A percentile compares a stretch with the other conserved stretches of the same genome.
phyloP scores from a whole-genome alignment of 37 sponge, comb jelly and placozoan species.

The Ephydatia muelleri region DNA sequence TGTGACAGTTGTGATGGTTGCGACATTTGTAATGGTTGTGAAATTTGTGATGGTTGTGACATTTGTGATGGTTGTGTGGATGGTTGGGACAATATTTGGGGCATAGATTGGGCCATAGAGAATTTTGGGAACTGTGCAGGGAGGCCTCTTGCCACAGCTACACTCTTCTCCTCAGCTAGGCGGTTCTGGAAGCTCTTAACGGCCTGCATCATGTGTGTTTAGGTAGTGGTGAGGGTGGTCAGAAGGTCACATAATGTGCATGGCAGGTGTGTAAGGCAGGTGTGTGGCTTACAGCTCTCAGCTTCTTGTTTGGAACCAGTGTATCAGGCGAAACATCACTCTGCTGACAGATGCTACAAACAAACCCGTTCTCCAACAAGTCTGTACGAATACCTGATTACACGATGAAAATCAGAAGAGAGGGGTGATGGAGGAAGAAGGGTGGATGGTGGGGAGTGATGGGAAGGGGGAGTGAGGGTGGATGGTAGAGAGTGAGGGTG shows the following conservation, averaged over 20 bases:
- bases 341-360: slow-evolving; percentile 68
- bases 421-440: background rate
- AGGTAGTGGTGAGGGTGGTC: slow-evolving; percentile 24
- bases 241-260: slow-evolving; percentile 5
- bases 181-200: slow-evolving; percentile 47
- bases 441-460: no score
- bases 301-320: slow-evolving; percentile 72
- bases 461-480: background rate
- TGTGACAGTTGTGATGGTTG: background rate
- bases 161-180: slow-evolving; percentile 46
- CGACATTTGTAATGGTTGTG: background rate
- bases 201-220: slow-evolving; percentile 19
- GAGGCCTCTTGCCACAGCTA: slow-evolving; percentile 32
- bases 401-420: no score
- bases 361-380: slow-evolving; percentile 83
- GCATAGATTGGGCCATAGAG: background rate
- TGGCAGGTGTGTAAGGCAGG: background rate
- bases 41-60: background rate
- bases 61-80: background rate
- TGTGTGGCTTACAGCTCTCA: slow-evolving; percentile 74
- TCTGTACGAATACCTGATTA: slow-evolving; percentile 75
- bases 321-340: slow-evolving; percentile 82
- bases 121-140: background rate
- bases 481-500: no score
- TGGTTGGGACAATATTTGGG: background rate